These are phyloP conservation scores for Prolemur simus DNA, from an alignment of 2,113 vertebrate genomes.

Conservation along the genomic window DNA sequence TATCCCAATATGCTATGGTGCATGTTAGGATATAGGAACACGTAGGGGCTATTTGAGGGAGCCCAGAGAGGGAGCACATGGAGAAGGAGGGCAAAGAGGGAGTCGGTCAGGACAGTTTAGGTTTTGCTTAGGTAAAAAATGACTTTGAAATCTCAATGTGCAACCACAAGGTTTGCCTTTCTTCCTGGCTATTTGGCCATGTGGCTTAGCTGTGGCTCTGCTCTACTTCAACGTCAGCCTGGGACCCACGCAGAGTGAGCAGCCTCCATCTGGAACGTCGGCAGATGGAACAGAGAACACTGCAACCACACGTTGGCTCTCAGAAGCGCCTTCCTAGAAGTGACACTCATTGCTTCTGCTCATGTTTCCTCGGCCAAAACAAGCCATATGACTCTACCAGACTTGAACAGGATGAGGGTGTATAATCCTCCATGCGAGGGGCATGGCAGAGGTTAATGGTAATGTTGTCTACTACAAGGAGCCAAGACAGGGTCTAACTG, in stretches of 20 bases:
- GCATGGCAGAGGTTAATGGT: background rate
- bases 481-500: background rate
- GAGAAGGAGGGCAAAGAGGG: background rate
- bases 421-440: background rate
- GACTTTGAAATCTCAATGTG: background rate
- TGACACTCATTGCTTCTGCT: background rate
- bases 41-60: background rate
- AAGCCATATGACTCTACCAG: background rate
- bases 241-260: background rate
- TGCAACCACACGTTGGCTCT: background rate
- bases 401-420: background rate
- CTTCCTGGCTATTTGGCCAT: background rate
- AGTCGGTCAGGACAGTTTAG: background rate
- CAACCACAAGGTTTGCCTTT: background rate
- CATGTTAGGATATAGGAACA: background rate
- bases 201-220: background rate
- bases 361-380: background rate
- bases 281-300: background rate
- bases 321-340: background rate
- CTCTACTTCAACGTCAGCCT: background rate
- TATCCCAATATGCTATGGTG: background rate
- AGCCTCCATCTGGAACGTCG: background rate
- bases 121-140: background rate
- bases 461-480: no score
- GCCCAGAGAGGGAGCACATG: background rate